phyloP scores from a whole-genome alignment of 2,797 vertebrate species.

The Apogon talboti region DNA sequence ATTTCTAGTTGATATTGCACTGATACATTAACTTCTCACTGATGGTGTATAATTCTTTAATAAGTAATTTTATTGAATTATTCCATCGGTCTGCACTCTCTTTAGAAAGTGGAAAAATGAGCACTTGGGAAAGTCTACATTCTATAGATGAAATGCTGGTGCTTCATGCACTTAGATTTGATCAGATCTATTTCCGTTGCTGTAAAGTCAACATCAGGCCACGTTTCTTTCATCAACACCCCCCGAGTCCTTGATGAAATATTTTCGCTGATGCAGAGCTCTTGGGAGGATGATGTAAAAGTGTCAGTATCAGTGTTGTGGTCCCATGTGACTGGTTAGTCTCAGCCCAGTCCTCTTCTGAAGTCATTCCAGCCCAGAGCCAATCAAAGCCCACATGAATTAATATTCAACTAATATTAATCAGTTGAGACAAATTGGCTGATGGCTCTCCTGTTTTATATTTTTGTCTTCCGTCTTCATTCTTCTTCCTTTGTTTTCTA shows the following conservation, averaged over 20 bases:
- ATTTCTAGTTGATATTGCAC: background rate
- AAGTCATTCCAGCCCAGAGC: conserved; percentile 82
- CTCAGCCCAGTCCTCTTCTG: conserved; percentile 67
- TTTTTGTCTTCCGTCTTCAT: conserved; percentile 82
- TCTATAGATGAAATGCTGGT: background rate
- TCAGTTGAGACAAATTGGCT: conserved; percentile 80
- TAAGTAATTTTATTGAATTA: conserved; percentile 9
- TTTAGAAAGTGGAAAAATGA: conserved; percentile 8
- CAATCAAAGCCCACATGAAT: conserved; percentile 82
- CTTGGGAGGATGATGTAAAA: conserved; percentile 28
- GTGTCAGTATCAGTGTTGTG: conserved; percentile 27
- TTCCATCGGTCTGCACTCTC: background rate
- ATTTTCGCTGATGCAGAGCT: conserved; percentile 11
- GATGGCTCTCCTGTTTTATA: conserved; percentile 78
- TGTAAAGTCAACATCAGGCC: conserved; percentile 34
- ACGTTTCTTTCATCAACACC: conserved; percentile 15
- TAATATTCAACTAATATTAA: conserved; percentile 84
- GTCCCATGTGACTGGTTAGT: conserved; percentile 74
- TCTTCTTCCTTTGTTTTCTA: conserved; percentile 83
- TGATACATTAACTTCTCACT: background rate
- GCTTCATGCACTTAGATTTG: conserved; percentile 12
- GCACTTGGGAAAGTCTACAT: background rate
- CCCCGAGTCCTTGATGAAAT: conserved; percentile 14
- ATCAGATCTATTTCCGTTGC: conserved; percentile 1
- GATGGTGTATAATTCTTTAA: conserved; percentile 11